Base-by-base conservation (phyloP, 1,140 invertebrate genomes). In the Chelonus insularis region DNA sequence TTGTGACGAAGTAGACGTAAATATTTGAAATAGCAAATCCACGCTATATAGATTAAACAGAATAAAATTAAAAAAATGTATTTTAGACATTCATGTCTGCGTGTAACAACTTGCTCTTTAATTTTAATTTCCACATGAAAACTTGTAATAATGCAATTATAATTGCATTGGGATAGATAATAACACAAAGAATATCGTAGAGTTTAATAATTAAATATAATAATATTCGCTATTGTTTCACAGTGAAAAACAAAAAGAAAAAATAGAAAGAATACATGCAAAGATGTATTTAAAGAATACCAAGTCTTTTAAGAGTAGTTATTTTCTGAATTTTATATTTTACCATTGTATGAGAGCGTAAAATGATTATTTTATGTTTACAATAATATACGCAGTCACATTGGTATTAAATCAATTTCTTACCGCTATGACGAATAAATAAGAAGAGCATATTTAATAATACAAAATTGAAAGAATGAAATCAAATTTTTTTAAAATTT, bases 301-400 rank as follows among this genome's bases (percentile, higher is more conserved):
- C n/a, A n/a, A n/a, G n/a, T n/a, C n/a, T n/a, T n/a, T n/a, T n/a
- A n/a, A n/a, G n/a, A n/a, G n/a, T n/a, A n/a, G n/a, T n/a, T n/a
- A n/a, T n/a, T n/a, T n/a, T 29, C 25, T 29, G 25, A 7, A 69
- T 78, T 78, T 78, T 79, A 78, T 79, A 78, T 78, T 78, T 76
- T 72, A 65, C 57, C 65, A 60, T 36, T 14, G 56, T 59, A 65
- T 61, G 47, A 63, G 12, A 37, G 8, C 36, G 36, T 12, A 12
- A 29, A 29, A 29, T 4, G 7, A 4, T 29, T 29, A 29, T 29
- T 29, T 29, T 12, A 37, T 12, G 12, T 37, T 37, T 12, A 12
- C 36, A 6, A 37, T 37, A 12, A 11, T 37, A n/a, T 2, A 37
- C 11, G 8, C 36, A 6, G 7, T 29, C 36, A 37, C 12, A 37